Percentiles rank a stretch among this genome's conserved stretches.
Evolutionary conservation across 2,113 vertebrate genomes (phyloP).

Genomic region (Brachyhypopomus gauderio): DNA sequence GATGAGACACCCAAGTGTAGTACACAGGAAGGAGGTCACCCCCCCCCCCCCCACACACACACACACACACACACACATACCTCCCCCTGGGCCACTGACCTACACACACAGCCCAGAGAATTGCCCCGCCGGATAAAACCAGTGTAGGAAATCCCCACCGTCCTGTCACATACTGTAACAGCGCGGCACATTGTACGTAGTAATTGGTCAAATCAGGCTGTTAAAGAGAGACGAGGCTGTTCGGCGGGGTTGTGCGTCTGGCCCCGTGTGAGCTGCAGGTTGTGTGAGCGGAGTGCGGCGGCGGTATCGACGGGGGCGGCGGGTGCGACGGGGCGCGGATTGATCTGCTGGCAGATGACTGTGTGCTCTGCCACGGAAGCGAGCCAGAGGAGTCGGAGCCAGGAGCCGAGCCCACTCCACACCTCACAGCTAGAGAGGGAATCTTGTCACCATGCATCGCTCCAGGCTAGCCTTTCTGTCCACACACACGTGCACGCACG

Average conservation of each 20-base stretch:
- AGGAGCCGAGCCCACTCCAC: conserved; percentile 51
- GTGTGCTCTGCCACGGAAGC: conserved; percentile 38
- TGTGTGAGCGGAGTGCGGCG: not conserved
- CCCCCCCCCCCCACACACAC: conserved; percentile 76
- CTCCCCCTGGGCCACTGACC: conserved; percentile 73
- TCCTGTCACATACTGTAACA: not conserved
- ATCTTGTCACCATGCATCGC: conserved; percentile 64
- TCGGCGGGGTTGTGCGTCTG: not conserved
- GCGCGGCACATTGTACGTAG: not conserved
- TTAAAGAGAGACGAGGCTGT: not conserved
- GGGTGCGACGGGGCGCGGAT: conserved; percentile 39
- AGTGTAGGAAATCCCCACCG: not conserved
- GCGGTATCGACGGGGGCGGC: conserved; percentile 24
- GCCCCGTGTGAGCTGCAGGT: not conserved
- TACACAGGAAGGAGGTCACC: conserved; percentile 73
- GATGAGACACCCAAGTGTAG: conserved; percentile 73
- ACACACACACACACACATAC: too few relatives aligned
- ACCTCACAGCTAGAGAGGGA: conserved; percentile 65
- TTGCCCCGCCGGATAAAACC: not conserved
- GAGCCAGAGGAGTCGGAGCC: conserved; percentile 37
- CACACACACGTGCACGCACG: conserved; percentile 49
- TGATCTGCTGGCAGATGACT: conserved; percentile 52
- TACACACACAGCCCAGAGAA: conserved; percentile 31
- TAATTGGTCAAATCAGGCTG: not conserved
- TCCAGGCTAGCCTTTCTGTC: conserved; percentile 43